Evolutionary conservation across 1,140 invertebrate species (phyloP), one percentile per base, ranked within the genome.

Genomic region (Bombyx mori): DNA sequence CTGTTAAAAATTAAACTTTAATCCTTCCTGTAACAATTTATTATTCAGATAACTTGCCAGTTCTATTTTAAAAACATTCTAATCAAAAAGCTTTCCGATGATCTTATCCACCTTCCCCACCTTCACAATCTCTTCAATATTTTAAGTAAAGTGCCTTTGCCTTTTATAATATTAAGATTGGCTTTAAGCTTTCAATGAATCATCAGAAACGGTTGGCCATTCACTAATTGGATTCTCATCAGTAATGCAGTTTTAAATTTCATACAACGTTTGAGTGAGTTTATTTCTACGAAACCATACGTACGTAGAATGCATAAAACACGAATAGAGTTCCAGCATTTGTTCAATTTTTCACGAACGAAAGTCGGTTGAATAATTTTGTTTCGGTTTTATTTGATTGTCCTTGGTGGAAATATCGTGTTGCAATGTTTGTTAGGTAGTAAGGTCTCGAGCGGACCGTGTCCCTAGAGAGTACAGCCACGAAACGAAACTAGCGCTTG

Each of bases 381-480:
- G 56, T 58, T 56, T 64, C 50, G 42, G 58, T 66, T 66, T 68
- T 66, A 68, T 65, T 67, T 75, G 75, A 77, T 72, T 78, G 70
- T 70, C 65, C 57, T 69, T 68, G 67, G 63, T 68, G 57, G 67
- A 63, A 63, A 66, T 73, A 71, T 79, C 71, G 78, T 79, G 78
- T 61, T 71, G 71, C 64, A 68, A 78, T 72, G 66, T 81, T 73
- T 74, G 75, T 53, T 62, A 58, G 71, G 66, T 68, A 68, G 56
- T 57, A 54, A 56, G 71, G 73, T 76, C 75, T 73, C 73, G 72
- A 57, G 69, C 69, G 72, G 67, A 68, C 60, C 58, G 63, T 65
- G 57, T 78, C 79, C 73, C 82, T 43, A 63, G 77, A 69, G 82
- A 68, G 62, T 35, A 35, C 26, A 35, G 26, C 26, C 26, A 35